Conservation (phyloP, 2,113 vertebrate genomes). For the Scomber scombrus region DNA sequence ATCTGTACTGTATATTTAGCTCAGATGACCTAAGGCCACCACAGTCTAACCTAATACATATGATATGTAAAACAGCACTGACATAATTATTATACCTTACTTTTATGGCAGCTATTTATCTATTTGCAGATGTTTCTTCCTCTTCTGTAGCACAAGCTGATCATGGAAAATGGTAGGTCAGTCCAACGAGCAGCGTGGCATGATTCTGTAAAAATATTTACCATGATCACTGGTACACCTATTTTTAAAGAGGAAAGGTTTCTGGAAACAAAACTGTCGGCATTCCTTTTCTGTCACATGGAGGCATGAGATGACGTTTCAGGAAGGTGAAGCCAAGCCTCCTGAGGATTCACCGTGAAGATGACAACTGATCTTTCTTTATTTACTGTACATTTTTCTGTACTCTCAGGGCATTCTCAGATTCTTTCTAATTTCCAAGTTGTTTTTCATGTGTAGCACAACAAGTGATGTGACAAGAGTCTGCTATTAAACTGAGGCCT, state of each 20-base stretch:
- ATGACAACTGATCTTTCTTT: background rate
- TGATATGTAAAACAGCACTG: background rate
- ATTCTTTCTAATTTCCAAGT: background rate
- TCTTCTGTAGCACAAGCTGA: background rate
- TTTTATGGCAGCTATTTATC: background rate
- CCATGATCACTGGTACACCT: constrained; percentile 18
- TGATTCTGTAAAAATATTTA: background rate
- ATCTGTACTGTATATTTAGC: background rate
- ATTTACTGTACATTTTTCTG: background rate
- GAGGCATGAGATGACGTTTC: background rate
- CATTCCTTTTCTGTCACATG: constrained; percentile 67
- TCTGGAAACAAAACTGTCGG: constrained; percentile 54
- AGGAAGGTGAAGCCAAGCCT: background rate
- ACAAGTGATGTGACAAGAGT: background rate
- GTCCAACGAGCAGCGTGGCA: background rate
- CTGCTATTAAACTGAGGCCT: background rate
- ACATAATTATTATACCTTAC: background rate
- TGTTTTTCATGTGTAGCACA: background rate
- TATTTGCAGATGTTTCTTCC: background rate
- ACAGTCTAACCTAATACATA: background rate
- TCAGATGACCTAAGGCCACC: background rate
- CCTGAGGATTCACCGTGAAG: fast-evolving
- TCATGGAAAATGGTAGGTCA: background rate
- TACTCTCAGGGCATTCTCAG: background rate
- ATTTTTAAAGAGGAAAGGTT: constrained; percentile 19